These are phyloP conservation scores for Brevimyrus niger DNA, from an alignment of 2,113 vertebrate genomes.

Conservation along the genomic window DNA sequence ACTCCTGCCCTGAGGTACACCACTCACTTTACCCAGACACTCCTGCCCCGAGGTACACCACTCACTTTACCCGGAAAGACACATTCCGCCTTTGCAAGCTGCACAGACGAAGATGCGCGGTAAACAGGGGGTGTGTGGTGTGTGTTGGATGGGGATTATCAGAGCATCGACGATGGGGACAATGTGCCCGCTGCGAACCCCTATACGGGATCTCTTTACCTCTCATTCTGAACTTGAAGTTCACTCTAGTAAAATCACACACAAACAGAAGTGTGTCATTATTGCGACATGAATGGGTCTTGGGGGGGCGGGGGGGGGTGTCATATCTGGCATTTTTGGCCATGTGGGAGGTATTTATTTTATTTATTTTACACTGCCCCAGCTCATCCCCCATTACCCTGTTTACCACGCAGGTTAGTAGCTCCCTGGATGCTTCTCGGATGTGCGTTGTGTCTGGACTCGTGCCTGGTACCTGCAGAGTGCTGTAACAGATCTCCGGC, in stretches of 20 bases:
- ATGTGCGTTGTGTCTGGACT: constrained; percentile 40
- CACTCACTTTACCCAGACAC: background rate
- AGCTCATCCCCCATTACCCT: constrained; percentile 20
- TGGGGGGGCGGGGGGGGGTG: constrained; percentile 1
- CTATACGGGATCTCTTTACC: constrained; percentile 62
- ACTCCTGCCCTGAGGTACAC: background rate
- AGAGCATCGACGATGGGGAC: constrained; percentile 35
- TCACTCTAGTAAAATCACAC: constrained; percentile 61
- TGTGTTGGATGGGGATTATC: constrained; percentile 43
- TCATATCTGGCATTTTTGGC: constrained; percentile 17
- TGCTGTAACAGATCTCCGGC: constrained; percentile 25
- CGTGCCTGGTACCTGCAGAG: constrained; percentile 17
- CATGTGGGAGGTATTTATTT: constrained; percentile 21
- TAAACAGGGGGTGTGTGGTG: constrained; percentile 23
- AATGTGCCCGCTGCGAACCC: constrained; percentile 50
- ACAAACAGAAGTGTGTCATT: constrained; percentile 58
- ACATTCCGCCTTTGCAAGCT: background rate
- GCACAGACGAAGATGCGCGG: constrained; percentile 20
- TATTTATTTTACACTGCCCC: constrained; percentile 23
- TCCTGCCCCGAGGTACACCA: background rate
- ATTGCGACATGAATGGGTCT: constrained; percentile 67
- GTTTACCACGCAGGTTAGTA: constrained; percentile 31
- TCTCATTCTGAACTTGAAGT: constrained; percentile 45
- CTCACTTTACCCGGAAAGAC: background rate
- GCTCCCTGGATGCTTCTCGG: constrained; percentile 30